Evolutionary conservation across 2,113 vertebrate genomes (phyloP).

Genomic region (Psophia crepitans): DNA sequence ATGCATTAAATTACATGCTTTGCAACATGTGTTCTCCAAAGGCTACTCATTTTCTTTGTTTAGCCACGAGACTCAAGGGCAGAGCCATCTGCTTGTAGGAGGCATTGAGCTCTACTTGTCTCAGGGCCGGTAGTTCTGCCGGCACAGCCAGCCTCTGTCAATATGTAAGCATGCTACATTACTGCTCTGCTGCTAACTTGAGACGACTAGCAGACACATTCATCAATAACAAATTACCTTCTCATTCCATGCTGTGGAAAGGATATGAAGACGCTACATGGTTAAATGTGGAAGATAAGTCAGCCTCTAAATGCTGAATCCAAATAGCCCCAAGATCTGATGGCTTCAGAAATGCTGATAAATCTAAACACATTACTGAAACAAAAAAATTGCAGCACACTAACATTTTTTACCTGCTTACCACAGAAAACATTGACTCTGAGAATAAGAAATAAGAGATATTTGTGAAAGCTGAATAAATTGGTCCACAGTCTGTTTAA

Average conservation of each 20-base stretch:
- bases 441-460: background rate
- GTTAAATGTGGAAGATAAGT: background rate
- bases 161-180: rapidly evolving
- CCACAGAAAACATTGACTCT: background rate
- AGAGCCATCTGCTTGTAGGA: background rate
- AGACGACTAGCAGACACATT: background rate
- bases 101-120: background rate
- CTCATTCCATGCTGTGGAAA: background rate
- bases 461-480: background rate
- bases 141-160: background rate
- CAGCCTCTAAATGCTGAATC: background rate
- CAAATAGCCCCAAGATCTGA: background rate
- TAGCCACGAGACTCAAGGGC: background rate
- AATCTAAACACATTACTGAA: background rate
- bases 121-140: background rate
- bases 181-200: background rate
- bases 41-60: background rate
- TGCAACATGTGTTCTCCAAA: background rate
- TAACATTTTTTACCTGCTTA: background rate
- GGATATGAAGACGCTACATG: background rate
- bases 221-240: background rate
- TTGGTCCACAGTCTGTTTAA: background rate
- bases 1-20: background rate
- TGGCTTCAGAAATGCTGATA: background rate
- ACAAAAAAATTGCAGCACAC: background rate